A percentile compares a stretch with the other conserved stretches of the same genome.
phyloP scores from a whole-genome alignment of 2,113 vertebrate species.

The Candoia aspera region DNA sequence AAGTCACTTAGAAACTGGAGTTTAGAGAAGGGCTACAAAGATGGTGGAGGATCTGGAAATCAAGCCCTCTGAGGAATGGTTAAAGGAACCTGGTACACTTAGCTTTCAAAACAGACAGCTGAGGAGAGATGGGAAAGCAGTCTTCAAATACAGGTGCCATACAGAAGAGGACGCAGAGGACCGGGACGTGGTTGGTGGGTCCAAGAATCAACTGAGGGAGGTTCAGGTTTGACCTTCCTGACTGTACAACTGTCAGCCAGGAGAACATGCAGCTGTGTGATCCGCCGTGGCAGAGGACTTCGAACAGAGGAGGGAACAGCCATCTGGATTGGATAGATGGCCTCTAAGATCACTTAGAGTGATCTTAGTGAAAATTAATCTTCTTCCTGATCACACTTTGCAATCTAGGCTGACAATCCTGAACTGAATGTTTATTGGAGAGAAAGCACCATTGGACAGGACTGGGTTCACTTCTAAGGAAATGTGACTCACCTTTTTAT shows the following conservation, averaged over 20 bases:
- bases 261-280: no score
- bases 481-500: not conserved
- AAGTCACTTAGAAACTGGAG: not conserved
- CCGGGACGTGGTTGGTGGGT: not conserved
- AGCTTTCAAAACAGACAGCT: not conserved
- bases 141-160: not conserved
- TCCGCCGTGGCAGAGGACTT: no score
- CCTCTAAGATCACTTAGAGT: no score
- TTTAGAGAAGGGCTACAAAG: not conserved
- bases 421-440: not conserved
- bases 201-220: not conserved
- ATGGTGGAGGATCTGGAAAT: not conserved
- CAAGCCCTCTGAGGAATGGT: not conserved
- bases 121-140: not conserved
- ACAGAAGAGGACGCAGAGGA: not conserved
- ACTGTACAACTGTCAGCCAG: no score
- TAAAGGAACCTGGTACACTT: not conserved
- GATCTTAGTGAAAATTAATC: no score
- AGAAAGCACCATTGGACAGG: not conserved
- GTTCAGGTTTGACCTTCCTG: no score
- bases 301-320: no score
- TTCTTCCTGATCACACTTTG: not conserved
- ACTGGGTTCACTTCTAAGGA: not conserved
- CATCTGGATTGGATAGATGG: no score
- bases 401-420: not conserved